These are phyloP conservation scores for Spisula subtruncata DNA, from an alignment of 2,888 invertebrate genomes.

Conservation along the genomic window DNA sequence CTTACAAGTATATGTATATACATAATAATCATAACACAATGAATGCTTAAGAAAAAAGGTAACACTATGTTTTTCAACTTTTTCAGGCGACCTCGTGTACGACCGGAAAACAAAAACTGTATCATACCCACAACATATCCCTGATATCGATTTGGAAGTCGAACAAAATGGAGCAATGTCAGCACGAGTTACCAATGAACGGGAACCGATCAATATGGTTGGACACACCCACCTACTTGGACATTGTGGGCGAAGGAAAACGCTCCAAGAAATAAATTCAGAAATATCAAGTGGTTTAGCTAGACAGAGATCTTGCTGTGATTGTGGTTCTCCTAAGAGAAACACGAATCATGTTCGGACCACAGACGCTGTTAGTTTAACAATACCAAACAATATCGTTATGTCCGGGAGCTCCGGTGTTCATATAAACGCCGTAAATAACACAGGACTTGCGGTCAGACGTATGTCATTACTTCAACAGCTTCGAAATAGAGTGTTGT, in stretches of 20 bases:
- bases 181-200: constrained; percentile 29
- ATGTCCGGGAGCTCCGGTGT: background rate
- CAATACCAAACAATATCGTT: background rate
- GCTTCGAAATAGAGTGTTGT: background rate
- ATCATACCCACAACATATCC: constrained; percentile 36
- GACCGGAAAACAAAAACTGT: constrained; percentile 70
- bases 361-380: background rate
- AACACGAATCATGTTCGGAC: background rate
- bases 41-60: too few species aligned
- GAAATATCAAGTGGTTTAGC: constrained; percentile 39
- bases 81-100: constrained; percentile 69
- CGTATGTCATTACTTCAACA: background rate
- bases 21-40: too few species aligned
- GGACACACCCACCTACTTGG: constrained; percentile 56
- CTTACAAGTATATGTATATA: too few species aligned
- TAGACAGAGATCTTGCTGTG: background rate
- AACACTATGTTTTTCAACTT: background rate
- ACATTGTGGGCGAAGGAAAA: constrained; percentile 46
- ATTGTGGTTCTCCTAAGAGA: background rate
- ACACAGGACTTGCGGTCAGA: background rate
- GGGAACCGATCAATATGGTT: background rate
- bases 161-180: constrained; percentile 10
- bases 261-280: constrained; percentile 50
- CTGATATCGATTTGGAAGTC: background rate
- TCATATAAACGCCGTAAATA: background rate